Percentiles rank a stretch among this genome's conserved stretches.
Conservation (phyloP, 2,888 invertebrate genomes). For the Mythimna vitellina region DNA sequence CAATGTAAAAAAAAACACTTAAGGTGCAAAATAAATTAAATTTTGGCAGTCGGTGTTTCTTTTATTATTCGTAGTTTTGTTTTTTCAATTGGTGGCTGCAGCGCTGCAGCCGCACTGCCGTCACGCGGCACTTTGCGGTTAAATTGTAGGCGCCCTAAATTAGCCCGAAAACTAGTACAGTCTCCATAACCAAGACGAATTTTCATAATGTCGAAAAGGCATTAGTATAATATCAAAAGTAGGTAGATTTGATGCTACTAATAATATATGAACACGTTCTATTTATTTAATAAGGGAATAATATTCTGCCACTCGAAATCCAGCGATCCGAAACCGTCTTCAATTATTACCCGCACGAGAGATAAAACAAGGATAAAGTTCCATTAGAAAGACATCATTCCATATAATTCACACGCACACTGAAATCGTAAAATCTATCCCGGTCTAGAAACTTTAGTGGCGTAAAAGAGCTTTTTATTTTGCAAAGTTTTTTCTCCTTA, state of each 20-base stretch:
- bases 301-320: background rate
- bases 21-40: no score
- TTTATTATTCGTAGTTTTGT: no score
- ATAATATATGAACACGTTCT: background rate
- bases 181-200: background rate
- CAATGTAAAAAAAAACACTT: no score
- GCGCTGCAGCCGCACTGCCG: no score
- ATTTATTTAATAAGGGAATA: background rate
- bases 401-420: conserved; percentile 9
- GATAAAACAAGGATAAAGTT: conserved; percentile 16
- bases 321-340: conserved; percentile 10
- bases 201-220: background rate
- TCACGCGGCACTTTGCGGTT: no score
- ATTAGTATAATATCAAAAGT: background rate
- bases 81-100: no score
- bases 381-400: conserved; percentile 23
- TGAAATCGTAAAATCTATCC: conserved; percentile 18
- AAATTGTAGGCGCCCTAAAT: background rate
- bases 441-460: background rate
- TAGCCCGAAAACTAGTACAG: background rate
- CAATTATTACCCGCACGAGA: conserved; percentile 20
- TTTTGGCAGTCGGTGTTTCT: no score
- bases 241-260: no score
- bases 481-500: conserved; percentile 2
- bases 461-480: background rate